Conservation (phyloP, 1,140 invertebrate genomes). For the Drosophila lowei region DNA sequence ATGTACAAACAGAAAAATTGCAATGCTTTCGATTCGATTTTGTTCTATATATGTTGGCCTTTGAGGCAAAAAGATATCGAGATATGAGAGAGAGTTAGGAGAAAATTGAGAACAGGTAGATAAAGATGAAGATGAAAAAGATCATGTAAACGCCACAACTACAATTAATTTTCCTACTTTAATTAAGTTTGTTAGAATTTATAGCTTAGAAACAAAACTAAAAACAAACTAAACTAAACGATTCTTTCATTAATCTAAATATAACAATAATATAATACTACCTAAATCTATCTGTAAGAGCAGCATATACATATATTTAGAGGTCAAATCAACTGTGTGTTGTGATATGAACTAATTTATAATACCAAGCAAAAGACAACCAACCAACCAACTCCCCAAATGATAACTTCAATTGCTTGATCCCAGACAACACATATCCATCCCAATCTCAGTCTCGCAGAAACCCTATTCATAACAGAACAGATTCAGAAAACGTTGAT, state of each 20-base stretch:
- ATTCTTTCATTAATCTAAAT: conserved; percentile 53
- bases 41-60: conserved; percentile 49
- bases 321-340: conserved; percentile 80
- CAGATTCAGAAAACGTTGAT: conserved; percentile 6
- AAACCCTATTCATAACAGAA: conserved; percentile 6
- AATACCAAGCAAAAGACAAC: conserved; percentile 51
- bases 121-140: not conserved
- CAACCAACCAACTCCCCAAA: not conserved
- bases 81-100: not conserved
- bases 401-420: conserved; percentile 39
- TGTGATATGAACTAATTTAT: conserved; percentile 82
- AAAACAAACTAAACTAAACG: conserved; percentile 14
- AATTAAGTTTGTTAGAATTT: conserved; percentile 77
- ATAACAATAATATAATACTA: conserved; percentile 36
- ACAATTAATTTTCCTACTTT: conserved; percentile 72
- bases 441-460: conserved; percentile 2
- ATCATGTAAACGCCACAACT: conserved; percentile 69
- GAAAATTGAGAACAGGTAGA: conserved; percentile 4
- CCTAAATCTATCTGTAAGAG: conserved; percentile 46
- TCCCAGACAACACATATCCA: conserved; percentile 35
- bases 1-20: conserved; percentile 44
- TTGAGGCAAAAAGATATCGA: conserved; percentile 47
- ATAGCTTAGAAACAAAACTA: conserved; percentile 67
- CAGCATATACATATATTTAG: conserved; percentile 51
- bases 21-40: conserved; percentile 22